A percentile compares a stretch with the other conserved stretches of the same genome.
Conservation (phyloP, 2,797 vertebrate species). For the Sebastes melanostomus region DNA sequence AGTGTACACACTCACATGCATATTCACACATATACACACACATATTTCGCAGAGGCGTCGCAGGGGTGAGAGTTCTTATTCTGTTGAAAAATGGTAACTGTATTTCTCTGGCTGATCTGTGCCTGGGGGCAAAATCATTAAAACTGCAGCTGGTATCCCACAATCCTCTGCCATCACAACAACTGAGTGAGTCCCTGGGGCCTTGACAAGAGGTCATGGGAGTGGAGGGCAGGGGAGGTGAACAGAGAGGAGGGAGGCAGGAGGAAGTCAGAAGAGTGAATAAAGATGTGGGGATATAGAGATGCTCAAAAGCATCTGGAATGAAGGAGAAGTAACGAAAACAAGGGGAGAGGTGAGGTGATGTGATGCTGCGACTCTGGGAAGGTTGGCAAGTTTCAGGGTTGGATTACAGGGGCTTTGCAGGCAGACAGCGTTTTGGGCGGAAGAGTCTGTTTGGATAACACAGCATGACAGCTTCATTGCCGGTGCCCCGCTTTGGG, state of each 20-base stretch:
- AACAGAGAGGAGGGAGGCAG: background rate
- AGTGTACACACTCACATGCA: background rate
- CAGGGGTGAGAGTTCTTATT: slow-evolving; percentile 36
- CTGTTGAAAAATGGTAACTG: slow-evolving; percentile 47
- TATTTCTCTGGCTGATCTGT: slow-evolving; percentile 61
- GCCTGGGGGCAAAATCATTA: slow-evolving; percentile 73
- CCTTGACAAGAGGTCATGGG: slow-evolving; percentile 59
- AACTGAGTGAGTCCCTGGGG: slow-evolving; percentile 61
- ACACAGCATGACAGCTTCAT: slow-evolving; percentile 60
- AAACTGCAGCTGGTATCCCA: slow-evolving; percentile 68
- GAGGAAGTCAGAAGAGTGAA: slow-evolving; percentile 1
- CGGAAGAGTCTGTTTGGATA: slow-evolving; percentile 53
- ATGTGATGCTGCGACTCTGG: slow-evolving; percentile 23
- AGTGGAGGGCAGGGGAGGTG: slow-evolving; percentile 11
- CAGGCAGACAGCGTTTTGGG: slow-evolving; percentile 45
- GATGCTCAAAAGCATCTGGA: slow-evolving; percentile 27
- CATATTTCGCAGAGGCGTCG: slow-evolving; percentile 24
- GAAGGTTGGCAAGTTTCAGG: slow-evolving; percentile 52
- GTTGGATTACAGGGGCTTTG: slow-evolving; percentile 71
- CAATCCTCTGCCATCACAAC: slow-evolving; percentile 61
- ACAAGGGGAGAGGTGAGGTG: slow-evolving; percentile 14
- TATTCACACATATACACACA: background rate
- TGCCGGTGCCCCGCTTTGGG: slow-evolving; percentile 37
- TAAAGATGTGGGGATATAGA: slow-evolving; percentile 12
- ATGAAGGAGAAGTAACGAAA: slow-evolving; percentile 29